Base-by-base conservation (phyloP, 1,140 invertebrate species). In the Cephus cinctus region DNA sequence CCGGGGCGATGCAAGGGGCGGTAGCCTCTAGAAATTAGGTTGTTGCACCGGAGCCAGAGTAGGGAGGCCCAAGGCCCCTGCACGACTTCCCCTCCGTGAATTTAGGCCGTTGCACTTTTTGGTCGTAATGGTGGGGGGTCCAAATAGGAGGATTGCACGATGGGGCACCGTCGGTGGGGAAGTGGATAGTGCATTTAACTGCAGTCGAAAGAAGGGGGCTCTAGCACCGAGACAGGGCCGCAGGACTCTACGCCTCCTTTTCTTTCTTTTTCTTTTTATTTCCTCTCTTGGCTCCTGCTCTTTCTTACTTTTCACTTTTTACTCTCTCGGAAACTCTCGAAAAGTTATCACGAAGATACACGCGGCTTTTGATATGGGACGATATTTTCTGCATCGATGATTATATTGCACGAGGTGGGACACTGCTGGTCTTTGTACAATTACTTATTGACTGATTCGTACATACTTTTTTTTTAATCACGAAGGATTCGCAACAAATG, bases 61-160 rank as follows among this genome's bases (percentile, higher is more conserved):
- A 69, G 56, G 52, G 69, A 63, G 62, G 64, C 60, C 69, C 71
- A 76, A 76, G 74, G 74, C 71, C 74, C 72, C 69, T 67, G 67
- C 64, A 12, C 67, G 69, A 62, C 62, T 67, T 67, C 64, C 65
- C 61, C 65, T 62, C 56, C 59, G 59, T 62, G 61, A 74, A 77
- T 77, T 77, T 77, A 77, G 73, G 73, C 72, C 73, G 73, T 75
- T 75, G 74, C 73, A 75, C 74, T 76, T 76, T 76, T 74, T 67
- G 70, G 67, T 39, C 59, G 43, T 31, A 34, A 50, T 61, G 54
- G 59, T 61, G 58, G 59, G 59, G 58, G 59, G 55, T 58, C 58
- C 51, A 61, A 61, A 61, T 61, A 61, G 59, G 59, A 57, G 59
- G 59, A 61, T 61, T 61, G 58, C 54, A 45, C 36, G 44, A 30